phyloP scores from a whole-genome alignment of 2,797 vertebrate genomes.

The Lateolabrax maculatus region DNA sequence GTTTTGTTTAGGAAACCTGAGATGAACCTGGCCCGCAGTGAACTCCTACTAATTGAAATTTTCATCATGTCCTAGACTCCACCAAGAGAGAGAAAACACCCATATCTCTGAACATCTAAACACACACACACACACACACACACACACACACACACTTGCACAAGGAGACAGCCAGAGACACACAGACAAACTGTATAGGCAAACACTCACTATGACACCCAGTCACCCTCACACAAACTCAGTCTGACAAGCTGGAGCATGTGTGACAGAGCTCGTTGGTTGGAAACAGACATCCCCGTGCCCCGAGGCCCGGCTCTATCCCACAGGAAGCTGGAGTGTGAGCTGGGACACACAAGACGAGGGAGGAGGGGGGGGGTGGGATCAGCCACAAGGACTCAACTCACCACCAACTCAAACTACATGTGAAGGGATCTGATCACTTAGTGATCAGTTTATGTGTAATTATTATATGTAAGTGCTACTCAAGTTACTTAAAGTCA shows the following conservation, averaged over 20 bases:
- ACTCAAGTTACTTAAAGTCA: slow-evolving; percentile 5
- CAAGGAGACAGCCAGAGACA: slow-evolving; percentile 38
- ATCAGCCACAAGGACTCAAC: slow-evolving; percentile 35
- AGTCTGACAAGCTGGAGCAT: slow-evolving; percentile 80
- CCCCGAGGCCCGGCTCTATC: slow-evolving; percentile 75
- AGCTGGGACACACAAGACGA: slow-evolving; percentile 77
- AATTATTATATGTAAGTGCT: slow-evolving; percentile 1
- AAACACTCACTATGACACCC: slow-evolving; percentile 63
- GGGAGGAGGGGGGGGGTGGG: slow-evolving; percentile 17
- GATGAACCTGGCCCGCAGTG: slow-evolving; percentile 50
- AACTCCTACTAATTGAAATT: slow-evolving; percentile 69
- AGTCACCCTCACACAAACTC: slow-evolving; percentile 63
- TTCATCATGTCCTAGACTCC: slow-evolving; percentile 68
- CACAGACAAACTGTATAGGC: slow-evolving; percentile 33
- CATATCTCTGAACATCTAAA: slow-evolving; percentile 69
- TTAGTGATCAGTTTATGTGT: background rate
- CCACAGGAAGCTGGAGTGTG: slow-evolving; percentile 82
- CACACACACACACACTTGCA: slow-evolving; percentile 49
- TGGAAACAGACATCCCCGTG: slow-evolving; percentile 76
- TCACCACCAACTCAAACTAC: slow-evolving; percentile 35
- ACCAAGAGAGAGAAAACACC: slow-evolving; percentile 61
- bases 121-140: slow-evolving; percentile 46
- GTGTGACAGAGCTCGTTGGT: slow-evolving; percentile 69
- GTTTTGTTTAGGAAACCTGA: slow-evolving; percentile 67
- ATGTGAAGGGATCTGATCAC: slow-evolving; percentile 1